Evolutionary conservation across 2,113 vertebrate species (phyloP).

Genomic region (Perca flavescens): DNA sequence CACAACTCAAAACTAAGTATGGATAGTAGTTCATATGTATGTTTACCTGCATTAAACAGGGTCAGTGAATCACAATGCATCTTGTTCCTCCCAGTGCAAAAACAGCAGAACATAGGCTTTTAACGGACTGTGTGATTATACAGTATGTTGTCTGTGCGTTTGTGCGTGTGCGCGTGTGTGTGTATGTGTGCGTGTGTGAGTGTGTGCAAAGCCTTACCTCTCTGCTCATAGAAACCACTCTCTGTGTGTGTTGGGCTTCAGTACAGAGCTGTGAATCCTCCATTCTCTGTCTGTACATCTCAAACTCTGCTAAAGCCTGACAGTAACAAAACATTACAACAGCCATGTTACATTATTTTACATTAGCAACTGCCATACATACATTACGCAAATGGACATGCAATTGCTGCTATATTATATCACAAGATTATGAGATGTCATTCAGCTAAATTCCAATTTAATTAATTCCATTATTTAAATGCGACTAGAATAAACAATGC

Average conservation of each 20-base stretch:
- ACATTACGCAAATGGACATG: neutral
- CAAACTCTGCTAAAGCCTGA: constrained; percentile 94
- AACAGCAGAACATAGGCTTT: neutral
- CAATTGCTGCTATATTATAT: neutral
- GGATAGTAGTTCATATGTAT: neutral
- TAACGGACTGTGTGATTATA: neutral
- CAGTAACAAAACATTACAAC: constrained; percentile 13
- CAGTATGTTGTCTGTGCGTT: no score
- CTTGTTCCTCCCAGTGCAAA: neutral
- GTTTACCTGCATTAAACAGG: neutral
- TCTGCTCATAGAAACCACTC: constrained; percentile 92
- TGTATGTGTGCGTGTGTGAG: constrained; percentile 2
- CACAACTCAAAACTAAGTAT: neutral
- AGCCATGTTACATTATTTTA: neutral
- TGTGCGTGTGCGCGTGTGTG: neutral
- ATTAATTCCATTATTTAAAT: neutral
- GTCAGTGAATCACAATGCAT: neutral
- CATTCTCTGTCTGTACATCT: constrained; percentile 94
- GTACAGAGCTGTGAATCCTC: constrained; percentile 96
- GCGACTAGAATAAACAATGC: neutral
- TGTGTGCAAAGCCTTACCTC: constrained; percentile 62
- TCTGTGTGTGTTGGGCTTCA: constrained; percentile 96
- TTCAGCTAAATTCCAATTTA: neutral
- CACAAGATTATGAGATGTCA: neutral
- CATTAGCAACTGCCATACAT: neutral